Evolutionary conservation across 2,797 vertebrate genomes (phyloP).

Genomic region (Cirrhinus mrigala): DNA sequence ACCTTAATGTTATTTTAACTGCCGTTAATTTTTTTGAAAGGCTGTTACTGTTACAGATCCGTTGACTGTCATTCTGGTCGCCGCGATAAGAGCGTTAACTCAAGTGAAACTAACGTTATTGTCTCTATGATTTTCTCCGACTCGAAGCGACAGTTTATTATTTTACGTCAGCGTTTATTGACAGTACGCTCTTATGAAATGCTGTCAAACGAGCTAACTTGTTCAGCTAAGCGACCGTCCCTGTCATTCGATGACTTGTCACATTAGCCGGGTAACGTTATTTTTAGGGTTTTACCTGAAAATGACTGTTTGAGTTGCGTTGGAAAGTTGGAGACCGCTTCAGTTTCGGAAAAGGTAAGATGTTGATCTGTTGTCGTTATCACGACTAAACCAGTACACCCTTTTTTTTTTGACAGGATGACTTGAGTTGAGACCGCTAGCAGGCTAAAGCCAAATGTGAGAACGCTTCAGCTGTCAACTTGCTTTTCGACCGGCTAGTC

Average conservation of each 20-base stretch:
- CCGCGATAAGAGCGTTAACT: not conserved
- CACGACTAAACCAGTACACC: not conserved
- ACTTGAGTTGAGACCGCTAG: slow-evolving; percentile 22
- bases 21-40: not conserved
- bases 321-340: not conserved
- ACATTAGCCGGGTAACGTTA: not conserved
- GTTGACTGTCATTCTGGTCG: not conserved
- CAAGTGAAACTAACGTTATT: not conserved
- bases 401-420: slow-evolving; percentile 6
- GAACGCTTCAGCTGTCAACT: slow-evolving; percentile 41
- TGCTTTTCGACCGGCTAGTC: not conserved
- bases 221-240: slow-evolving; percentile 21
- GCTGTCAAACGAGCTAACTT: slow-evolving; percentile 30
- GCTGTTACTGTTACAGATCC: slow-evolving; percentile 10
- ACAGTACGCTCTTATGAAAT: not conserved
- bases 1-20: slow-evolving; percentile 22
- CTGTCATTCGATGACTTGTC: slow-evolving; percentile 11
- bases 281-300: not conserved
- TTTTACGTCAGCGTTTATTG: not conserved
- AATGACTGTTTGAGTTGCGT: not conserved
- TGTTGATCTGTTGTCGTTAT: slow-evolving; percentile 6
- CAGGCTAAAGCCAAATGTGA: slow-evolving; percentile 31
- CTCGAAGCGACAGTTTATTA: not conserved
- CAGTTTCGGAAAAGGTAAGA: not conserved
- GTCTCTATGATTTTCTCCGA: not conserved